Percentiles rank a stretch among this genome's conserved stretches.
Evolutionary conservation across 2,113 vertebrate genomes (phyloP).

Genomic region (Glaucidium brasilianum): DNA sequence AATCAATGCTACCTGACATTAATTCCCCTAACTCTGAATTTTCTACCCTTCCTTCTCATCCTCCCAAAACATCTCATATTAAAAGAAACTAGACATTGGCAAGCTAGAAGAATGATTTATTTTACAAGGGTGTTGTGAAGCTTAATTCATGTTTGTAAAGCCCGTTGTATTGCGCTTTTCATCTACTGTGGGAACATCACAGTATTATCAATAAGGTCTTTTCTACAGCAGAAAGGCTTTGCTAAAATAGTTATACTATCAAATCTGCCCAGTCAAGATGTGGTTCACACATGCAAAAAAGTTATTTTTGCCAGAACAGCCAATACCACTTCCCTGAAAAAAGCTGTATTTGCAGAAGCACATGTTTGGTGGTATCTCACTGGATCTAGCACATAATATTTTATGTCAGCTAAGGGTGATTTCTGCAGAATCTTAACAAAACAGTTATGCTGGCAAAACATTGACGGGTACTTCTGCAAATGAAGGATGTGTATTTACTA

Average conservation of each 20-base stretch:
- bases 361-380: background rate
- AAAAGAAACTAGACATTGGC: background rate
- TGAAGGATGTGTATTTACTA: background rate
- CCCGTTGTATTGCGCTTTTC: constrained; percentile 36
- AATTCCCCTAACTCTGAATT: background rate
- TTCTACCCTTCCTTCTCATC: background rate
- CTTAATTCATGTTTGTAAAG: constrained; percentile 51
- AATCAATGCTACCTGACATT: background rate
- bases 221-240: constrained; percentile 36
- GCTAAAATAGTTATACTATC: constrained; percentile 30
- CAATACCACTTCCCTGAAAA: background rate
- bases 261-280: background rate
- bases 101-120: constrained; percentile 16
- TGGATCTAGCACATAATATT: background rate
- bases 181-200: constrained; percentile 36
- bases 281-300: background rate
- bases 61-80: background rate
- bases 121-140: constrained; percentile 35
- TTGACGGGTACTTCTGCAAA: background rate
- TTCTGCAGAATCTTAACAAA: background rate
- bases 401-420: background rate
- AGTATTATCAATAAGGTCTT: constrained; percentile 38
- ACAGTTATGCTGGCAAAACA: background rate
- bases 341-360: background rate
- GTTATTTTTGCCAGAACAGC: constrained; percentile 4